Evolutionary conservation across 1,140 invertebrate species (phyloP).

Genomic region (Myzus persicae): DNA sequence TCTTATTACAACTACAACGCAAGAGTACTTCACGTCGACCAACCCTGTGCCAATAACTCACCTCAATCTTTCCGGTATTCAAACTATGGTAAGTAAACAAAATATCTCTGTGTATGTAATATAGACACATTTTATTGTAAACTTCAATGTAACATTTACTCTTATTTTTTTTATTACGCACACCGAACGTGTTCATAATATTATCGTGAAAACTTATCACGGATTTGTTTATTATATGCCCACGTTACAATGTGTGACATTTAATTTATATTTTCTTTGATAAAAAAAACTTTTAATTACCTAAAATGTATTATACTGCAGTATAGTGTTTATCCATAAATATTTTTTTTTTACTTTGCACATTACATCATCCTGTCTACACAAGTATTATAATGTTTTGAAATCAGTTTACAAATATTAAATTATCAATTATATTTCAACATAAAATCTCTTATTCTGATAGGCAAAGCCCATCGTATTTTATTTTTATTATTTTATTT

Average conservation of each 20-base stretch:
- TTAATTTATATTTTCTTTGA: neutral
- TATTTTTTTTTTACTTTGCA: neutral
- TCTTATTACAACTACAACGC: neutral
- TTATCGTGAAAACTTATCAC: neutral
- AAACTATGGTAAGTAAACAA: neutral
- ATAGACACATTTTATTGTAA: neutral
- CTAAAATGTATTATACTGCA: neutral
- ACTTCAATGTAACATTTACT: neutral
- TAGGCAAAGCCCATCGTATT: neutral
- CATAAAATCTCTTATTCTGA: neutral
- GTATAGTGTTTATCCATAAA: neutral
- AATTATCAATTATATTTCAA: neutral
- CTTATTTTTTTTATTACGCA: neutral
- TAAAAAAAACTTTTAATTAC: neutral
- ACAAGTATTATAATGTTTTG: neutral
- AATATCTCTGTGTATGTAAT: neutral
- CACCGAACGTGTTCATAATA: neutral
- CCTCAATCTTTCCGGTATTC: conserved; percentile 27
- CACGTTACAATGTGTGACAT: neutral
- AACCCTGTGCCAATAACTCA: neutral
- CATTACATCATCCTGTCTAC: neutral
- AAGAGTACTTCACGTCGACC: neutral
- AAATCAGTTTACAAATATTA: neutral
- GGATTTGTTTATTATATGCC: neutral
- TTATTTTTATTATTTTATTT: neutral